phyloP scores from a whole-genome alignment of 2,113 vertebrate genomes.

The Aspiorhynchus laticeps region DNA sequence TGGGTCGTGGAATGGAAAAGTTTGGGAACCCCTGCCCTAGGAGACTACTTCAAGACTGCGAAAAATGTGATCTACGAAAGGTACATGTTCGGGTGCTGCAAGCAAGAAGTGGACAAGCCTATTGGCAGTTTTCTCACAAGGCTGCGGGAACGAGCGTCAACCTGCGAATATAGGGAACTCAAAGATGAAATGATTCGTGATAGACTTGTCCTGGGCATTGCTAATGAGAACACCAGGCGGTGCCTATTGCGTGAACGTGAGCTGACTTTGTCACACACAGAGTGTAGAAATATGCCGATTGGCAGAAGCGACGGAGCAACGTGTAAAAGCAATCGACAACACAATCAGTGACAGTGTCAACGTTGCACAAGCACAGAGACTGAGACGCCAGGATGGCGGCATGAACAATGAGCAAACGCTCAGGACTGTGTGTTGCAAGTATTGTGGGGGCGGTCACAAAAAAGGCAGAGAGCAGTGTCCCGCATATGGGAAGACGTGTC shows the following conservation, averaged over 20 bases:
- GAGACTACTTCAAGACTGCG: background rate
- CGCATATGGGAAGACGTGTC: no score
- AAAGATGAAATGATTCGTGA: slow-evolving; percentile 22
- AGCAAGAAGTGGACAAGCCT: slow-evolving; percentile 42
- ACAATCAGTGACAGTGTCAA: background rate
- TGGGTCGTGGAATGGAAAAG: no score
- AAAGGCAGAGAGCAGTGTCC: slow-evolving; percentile 8
- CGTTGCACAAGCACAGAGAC: background rate
- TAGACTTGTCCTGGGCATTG: slow-evolving; percentile 10
- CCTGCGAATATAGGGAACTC: slow-evolving; percentile 25
- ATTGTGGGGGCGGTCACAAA: background rate
- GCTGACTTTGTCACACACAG: background rate
- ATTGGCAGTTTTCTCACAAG: slow-evolving; percentile 36
- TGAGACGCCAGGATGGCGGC: background rate
- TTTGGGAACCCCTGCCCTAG: no score
- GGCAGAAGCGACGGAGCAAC: background rate
- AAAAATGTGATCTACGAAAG: slow-evolving; percentile 49
- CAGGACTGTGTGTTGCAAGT: background rate
- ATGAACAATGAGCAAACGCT: background rate
- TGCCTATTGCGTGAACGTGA: background rate
- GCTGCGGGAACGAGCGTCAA: slow-evolving; percentile 3
- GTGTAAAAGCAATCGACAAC: background rate
- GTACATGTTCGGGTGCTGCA: slow-evolving; percentile 50
- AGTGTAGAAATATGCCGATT: background rate
- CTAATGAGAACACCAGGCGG: slow-evolving; percentile 5